Conservation (phyloP, 2,113 vertebrate species). For the Macrotus californicus region DNA sequence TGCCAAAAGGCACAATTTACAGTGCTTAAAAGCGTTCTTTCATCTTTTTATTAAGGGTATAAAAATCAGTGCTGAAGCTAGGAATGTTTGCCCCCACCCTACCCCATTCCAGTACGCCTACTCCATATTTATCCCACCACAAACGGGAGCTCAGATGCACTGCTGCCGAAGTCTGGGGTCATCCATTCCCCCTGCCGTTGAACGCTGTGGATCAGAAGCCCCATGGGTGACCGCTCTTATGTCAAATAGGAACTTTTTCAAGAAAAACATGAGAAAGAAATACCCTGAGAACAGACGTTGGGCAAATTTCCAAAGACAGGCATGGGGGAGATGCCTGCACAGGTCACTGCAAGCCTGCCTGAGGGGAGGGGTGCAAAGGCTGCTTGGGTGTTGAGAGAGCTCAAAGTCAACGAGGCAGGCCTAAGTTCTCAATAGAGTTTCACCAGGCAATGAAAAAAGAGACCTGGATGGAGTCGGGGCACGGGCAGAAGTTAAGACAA, state of each 20-base stretch:
- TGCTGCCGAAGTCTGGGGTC: background rate
- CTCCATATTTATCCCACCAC: background rate
- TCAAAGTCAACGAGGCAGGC: background rate
- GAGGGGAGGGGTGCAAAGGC: background rate
- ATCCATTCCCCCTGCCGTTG: too few species aligned
- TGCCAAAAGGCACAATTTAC: background rate
- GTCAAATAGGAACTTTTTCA: background rate
- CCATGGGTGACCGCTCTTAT: rapidly evolving
- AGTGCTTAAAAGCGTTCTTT: background rate
- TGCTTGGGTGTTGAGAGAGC: too few species aligned
- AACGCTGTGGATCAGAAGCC: background rate
- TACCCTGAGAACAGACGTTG: background rate
- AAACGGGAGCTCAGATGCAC: too few species aligned
- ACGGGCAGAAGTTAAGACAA: background rate
- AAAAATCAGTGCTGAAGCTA: background rate
- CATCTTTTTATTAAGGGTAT: background rate
- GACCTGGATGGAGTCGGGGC: background rate
- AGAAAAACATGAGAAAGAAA: background rate
- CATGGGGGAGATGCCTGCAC: background rate
- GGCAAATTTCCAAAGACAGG: background rate
- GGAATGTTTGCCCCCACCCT: background rate
- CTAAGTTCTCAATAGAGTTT: background rate
- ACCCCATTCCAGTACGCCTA: rapidly evolving
- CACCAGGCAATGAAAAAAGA: background rate
- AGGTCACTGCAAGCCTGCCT: background rate